Evolutionary conservation across 2,113 vertebrate genomes (phyloP).

Genomic region (Hoplias malabaricus): DNA sequence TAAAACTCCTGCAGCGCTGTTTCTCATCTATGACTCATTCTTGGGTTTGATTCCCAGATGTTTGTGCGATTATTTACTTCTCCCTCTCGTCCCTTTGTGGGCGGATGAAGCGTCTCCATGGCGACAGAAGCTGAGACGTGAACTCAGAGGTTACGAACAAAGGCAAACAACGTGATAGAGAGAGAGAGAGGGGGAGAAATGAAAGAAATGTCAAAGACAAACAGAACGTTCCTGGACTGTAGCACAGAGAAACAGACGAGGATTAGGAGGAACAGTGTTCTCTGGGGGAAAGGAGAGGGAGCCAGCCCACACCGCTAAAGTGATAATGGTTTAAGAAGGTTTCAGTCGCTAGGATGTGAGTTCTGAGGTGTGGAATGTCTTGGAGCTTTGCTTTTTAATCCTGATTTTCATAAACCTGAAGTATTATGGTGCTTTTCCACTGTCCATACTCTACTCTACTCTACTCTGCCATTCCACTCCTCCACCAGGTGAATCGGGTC

Average conservation of each 20-base stretch:
- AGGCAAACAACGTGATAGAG: too few species aligned
- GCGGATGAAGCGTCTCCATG: conserved; percentile 57
- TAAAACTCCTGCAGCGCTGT: background rate
- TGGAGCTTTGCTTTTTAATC: conserved; percentile 2
- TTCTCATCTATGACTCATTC: conserved; percentile 7
- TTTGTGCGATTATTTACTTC: conserved; percentile 10
- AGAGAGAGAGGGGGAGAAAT: conserved; percentile 69
- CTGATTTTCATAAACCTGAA: conserved; percentile 2
- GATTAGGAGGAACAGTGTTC: background rate
- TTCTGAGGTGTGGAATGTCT: background rate
- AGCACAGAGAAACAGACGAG: background rate
- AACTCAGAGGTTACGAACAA: conserved; percentile 20
- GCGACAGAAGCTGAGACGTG: conserved; percentile 47
- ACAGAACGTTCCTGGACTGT: background rate
- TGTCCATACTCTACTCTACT: too few species aligned
- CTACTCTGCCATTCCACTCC: too few species aligned
- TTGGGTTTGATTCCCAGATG: background rate
- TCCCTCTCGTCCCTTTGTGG: background rate
- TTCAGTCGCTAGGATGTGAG: too few species aligned
- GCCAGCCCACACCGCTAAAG: background rate
- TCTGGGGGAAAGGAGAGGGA: background rate
- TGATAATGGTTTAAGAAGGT: too few species aligned
- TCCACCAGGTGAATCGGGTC: too few species aligned
- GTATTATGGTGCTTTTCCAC: background rate
- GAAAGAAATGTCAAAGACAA: background rate